Conservation (phyloP, 2,888 invertebrate species). For the Epirrhoe alternata region DNA sequence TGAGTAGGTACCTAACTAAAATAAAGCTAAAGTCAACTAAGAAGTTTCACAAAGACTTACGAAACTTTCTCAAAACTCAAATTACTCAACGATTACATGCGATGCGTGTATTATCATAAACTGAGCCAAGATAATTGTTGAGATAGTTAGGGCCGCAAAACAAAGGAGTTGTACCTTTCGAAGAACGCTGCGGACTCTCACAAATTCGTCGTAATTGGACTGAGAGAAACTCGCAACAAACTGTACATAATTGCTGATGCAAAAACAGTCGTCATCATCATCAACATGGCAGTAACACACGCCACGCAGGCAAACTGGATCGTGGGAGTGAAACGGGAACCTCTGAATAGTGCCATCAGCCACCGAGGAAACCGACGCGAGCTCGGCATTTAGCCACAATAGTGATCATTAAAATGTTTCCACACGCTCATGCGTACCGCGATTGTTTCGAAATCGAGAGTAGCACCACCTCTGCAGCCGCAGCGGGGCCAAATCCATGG, state of each 20-base stretch:
- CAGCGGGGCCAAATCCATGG: slow-evolving; percentile 49
- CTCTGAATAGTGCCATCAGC: slow-evolving; percentile 68
- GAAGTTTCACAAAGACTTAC: slow-evolving; percentile 46
- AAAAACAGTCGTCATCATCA: slow-evolving; percentile 79
- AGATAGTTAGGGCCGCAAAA: slow-evolving; percentile 71
- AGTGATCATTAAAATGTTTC: slow-evolving; percentile 77
- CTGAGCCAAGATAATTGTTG: slow-evolving; percentile 60
- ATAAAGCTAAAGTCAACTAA: slow-evolving; percentile 37
- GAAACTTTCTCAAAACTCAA: slow-evolving; percentile 55
- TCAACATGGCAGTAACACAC: slow-evolving; percentile 77
- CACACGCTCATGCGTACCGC: slow-evolving; percentile 74
- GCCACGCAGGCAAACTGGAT: slow-evolving; percentile 77
- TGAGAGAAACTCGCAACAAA: slow-evolving; percentile 70
- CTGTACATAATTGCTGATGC: slow-evolving; percentile 82
- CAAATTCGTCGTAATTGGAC: slow-evolving; percentile 78
- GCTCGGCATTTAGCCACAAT: slow-evolving; percentile 71
- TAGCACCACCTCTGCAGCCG: slow-evolving; percentile 50
- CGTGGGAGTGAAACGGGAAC: slow-evolving; percentile 83
- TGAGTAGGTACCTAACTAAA: not conserved
- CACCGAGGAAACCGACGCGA: slow-evolving; percentile 72
- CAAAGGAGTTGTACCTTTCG: slow-evolving; percentile 72
- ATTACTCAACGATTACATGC: slow-evolving; percentile 67
- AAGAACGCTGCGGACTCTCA: slow-evolving; percentile 66
- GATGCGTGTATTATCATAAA: slow-evolving; percentile 62
- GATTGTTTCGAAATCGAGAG: slow-evolving; percentile 82